Conservation (phyloP, 2,113 vertebrate species). For the Neodontobutis hainanensis region DNA sequence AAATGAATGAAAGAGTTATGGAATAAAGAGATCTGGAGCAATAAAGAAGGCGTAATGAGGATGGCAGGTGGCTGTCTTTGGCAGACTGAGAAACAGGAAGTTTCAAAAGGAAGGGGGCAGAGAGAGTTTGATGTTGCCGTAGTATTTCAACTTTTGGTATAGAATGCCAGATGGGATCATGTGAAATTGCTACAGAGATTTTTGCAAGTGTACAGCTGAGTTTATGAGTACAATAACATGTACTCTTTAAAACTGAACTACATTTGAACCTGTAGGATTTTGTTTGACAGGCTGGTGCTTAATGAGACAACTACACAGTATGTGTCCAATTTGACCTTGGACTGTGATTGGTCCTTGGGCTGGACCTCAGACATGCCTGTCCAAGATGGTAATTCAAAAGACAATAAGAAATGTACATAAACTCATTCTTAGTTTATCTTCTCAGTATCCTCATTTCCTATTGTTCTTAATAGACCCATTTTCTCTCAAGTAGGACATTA, state of each 20-base stretch:
- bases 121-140: not conserved
- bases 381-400: not conserved
- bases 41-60: constrained; percentile 34
- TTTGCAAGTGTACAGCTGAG: no score
- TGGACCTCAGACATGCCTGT: not conserved
- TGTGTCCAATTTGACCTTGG: no score
- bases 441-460: no score
- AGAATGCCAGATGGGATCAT: no score
- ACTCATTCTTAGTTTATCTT: not conserved
- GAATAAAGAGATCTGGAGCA: constrained; percentile 26
- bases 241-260: not conserved
- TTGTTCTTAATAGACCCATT: not conserved
- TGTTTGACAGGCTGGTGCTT: not conserved
- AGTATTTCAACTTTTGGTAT: no score
- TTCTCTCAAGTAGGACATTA: not conserved
- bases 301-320: not conserved
- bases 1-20: constrained; percentile 40
- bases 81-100: constrained; percentile 29
- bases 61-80: constrained; percentile 46
- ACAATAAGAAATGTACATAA: not conserved
- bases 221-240: no score
- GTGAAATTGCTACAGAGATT: no score
- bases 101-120: constrained; percentile 67
- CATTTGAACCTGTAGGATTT: constrained; percentile 3
- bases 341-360: no score